Percentiles rank a stretch among this genome's conserved stretches.
phyloP scores from a whole-genome alignment of 2,888 invertebrate genomes.

The Synanthedon tipuliformis region DNA sequence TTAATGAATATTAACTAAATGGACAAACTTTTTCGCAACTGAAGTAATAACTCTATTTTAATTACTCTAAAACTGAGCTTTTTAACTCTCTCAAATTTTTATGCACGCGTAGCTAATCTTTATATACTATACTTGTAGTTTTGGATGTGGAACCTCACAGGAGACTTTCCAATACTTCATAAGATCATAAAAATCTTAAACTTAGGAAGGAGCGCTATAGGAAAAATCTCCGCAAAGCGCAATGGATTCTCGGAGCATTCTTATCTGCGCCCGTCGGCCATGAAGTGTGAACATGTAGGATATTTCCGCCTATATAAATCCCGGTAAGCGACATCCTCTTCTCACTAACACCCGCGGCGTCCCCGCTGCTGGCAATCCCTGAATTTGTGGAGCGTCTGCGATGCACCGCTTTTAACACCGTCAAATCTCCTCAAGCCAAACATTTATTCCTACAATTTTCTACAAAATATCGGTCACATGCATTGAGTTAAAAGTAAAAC shows the following conservation, averaged over 20 bases:
- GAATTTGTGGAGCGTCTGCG: slow-evolving; percentile 48
- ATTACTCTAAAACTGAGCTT: too few species aligned
- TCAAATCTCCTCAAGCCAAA: slow-evolving; percentile 21
- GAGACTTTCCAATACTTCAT: not conserved
- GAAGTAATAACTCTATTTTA: too few species aligned
- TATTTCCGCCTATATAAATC: slow-evolving; percentile 61
- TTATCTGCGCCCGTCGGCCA: slow-evolving; percentile 40
- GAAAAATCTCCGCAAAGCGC: not conserved
- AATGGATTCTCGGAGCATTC: slow-evolving; percentile 20
- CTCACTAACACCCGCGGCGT: slow-evolving; percentile 41
- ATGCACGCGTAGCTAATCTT: too few species aligned
- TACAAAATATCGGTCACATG: too few species aligned
- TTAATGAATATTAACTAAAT: too few species aligned
- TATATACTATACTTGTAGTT: too few species aligned
- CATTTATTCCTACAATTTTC: too few species aligned
- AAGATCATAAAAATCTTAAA: not conserved
- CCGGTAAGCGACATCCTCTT: slow-evolving; percentile 46
- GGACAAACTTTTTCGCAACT: too few species aligned
- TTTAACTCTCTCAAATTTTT: too few species aligned
- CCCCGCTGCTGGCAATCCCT: slow-evolving; percentile 36
- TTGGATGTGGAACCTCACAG: too few species aligned
- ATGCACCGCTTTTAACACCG: slow-evolving; percentile 41
- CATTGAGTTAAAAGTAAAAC: too few species aligned
- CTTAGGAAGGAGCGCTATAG: not conserved
- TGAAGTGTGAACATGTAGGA: slow-evolving; percentile 52